Percentiles rank a stretch among this genome's conserved stretches.
Conservation (phyloP, 2,113 vertebrate species). For the Strix aluco region DNA sequence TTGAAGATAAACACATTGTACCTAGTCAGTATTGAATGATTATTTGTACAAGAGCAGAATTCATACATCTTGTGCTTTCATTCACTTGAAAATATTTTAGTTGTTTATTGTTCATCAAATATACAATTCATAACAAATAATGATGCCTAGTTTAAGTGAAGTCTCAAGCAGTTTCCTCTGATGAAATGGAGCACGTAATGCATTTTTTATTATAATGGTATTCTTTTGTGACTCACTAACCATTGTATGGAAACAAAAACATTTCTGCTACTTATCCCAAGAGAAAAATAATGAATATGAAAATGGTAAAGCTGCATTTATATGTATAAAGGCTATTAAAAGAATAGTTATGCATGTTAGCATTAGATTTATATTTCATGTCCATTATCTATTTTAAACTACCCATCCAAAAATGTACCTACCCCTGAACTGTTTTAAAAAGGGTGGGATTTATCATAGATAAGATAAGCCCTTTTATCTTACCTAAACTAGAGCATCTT, state of each 20-base stretch:
- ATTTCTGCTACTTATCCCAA: neutral
- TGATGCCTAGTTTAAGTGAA: neutral
- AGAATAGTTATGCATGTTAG: neutral
- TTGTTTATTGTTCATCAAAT: neutral
- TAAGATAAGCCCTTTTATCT: neutral
- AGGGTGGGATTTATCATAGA: neutral
- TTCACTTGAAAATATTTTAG: neutral
- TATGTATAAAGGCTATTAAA: neutral
- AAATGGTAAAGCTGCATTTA: neutral
- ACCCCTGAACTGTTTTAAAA: neutral
- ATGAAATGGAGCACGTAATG: neutral
- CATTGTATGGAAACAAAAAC: neutral
- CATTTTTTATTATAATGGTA: neutral
- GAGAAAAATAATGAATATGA: neutral
- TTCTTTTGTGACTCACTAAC: neutral
- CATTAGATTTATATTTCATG: neutral
- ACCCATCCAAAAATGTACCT: neutral
- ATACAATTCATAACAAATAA: neutral
- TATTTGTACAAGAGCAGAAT: neutral
- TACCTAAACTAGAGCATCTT: neutral
- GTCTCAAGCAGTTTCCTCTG: neutral
- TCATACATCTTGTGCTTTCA: neutral
- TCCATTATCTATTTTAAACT: neutral
- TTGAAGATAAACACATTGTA: neutral
- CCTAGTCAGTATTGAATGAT: neutral